Percentiles rank a stretch among this genome's conserved stretches.
Conservation (phyloP, 2,888 invertebrate species). For the Drosophila mimica region DNA sequence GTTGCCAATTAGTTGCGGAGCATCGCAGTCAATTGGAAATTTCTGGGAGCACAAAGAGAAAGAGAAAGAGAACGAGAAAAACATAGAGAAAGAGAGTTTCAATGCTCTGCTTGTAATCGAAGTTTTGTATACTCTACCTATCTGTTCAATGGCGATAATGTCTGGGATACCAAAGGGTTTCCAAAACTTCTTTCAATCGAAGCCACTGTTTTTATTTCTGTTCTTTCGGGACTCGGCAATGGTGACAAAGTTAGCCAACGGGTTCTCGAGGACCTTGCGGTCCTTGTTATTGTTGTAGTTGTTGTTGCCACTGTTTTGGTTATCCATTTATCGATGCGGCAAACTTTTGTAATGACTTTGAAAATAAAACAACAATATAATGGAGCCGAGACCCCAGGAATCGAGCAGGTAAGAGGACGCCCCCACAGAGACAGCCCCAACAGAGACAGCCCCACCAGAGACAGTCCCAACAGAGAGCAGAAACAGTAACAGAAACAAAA, state of each 20-base stretch:
- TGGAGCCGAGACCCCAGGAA: slow-evolving; percentile 15
- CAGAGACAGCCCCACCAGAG: slow-evolving; percentile 5
- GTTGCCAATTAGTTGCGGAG: slow-evolving; percentile 79
- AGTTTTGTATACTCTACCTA: slow-evolving; percentile 9
- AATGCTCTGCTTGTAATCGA: slow-evolving; percentile 6
- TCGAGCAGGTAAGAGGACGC: neutral
- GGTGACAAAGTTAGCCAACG: slow-evolving; percentile 65
- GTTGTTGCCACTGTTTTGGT: slow-evolving; percentile 68
- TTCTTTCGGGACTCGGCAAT: slow-evolving; percentile 29
- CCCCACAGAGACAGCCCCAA: slow-evolving; percentile 22
- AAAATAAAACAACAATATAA: slow-evolving; percentile 69
- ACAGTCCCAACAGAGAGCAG: slow-evolving; percentile 25
- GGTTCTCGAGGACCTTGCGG: slow-evolving; percentile 27
- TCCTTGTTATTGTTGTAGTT: slow-evolving; percentile 12
- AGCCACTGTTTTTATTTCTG: neutral
- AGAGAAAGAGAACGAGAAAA: neutral
- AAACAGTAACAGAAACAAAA: slow-evolving; percentile 15
- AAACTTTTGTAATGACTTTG: slow-evolving; percentile 80
- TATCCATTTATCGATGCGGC: slow-evolving; percentile 80
- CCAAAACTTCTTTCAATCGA: neutral
- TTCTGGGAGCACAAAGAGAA: slow-evolving; percentile 35
- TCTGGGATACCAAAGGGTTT: slow-evolving; percentile 11
- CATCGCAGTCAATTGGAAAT: slow-evolving; percentile 80
- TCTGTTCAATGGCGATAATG: neutral
- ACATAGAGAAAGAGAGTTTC: neutral